phyloP scores from a whole-genome alignment of 1,140 invertebrate genomes.

The Subanguina moxae region DNA sequence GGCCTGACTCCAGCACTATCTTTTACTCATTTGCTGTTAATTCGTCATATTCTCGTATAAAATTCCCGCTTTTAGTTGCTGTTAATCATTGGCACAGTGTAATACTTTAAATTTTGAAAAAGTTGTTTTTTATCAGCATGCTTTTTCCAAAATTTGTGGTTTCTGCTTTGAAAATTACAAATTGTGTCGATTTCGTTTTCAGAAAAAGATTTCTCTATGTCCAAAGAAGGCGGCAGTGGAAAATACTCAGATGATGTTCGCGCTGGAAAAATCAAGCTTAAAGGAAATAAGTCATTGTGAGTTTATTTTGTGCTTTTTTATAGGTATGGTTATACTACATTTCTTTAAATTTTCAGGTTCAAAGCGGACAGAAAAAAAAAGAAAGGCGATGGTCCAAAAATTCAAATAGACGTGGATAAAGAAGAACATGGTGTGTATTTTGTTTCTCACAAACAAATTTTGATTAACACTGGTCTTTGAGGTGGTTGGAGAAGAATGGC shows the following conservation, averaged over 20 bases:
- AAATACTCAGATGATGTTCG: conserved; percentile 9
- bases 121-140: too few relatives aligned
- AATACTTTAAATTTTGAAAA: too few relatives aligned
- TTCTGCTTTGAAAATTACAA: too few relatives aligned
- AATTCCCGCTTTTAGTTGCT: too few relatives aligned
- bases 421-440: conserved; percentile 27
- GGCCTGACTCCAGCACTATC: too few relatives aligned
- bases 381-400: conserved; percentile 16
- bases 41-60: too few relatives aligned
- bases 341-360: conserved; percentile 38
- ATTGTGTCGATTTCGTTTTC: too few relatives aligned
- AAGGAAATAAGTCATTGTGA: conserved; percentile 44
- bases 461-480: conserved; percentile 14
- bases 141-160: too few relatives aligned
- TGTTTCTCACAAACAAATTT: not conserved
- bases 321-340: conserved; percentile 6
- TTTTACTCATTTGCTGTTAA: too few relatives aligned
- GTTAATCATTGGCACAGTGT: too few relatives aligned
- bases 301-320: conserved; percentile 18
- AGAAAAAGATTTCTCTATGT: too few relatives aligned
- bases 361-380: conserved; percentile 36
- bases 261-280: conserved; percentile 36
- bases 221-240: not conserved
- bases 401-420: conserved; percentile 33
- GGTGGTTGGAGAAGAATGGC: conserved; percentile 40